Evolutionary conservation across 2,797 vertebrate genomes (phyloP).

Genomic region (Mus caroli): DNA sequence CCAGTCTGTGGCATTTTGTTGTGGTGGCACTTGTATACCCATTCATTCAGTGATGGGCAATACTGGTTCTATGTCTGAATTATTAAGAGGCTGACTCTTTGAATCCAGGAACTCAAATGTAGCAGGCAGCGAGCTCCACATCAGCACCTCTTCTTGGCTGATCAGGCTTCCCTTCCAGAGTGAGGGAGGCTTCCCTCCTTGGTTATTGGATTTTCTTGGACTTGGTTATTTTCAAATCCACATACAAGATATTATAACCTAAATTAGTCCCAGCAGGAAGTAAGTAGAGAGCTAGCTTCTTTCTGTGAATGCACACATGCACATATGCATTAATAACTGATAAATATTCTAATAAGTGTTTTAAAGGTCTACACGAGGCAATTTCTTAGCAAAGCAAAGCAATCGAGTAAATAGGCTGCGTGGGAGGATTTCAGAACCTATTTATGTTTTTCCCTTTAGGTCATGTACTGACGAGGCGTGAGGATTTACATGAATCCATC

Average conservation of each 20-base stretch:
- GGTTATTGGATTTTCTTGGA: not conserved
- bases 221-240: conserved; percentile 33
- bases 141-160: accelerated
- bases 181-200: not conserved
- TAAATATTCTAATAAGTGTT: conserved; percentile 82
- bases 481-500: conserved; percentile 62
- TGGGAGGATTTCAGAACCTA: conserved; percentile 68
- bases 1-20: not conserved
- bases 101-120: not conserved
- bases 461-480: conserved; percentile 52
- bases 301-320: conserved; percentile 14
- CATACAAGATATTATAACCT: not conserved
- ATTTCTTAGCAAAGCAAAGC: conserved; percentile 65
- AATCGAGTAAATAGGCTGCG: conserved; percentile 66
- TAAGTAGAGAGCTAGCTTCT: not conserved
- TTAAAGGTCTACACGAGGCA: conserved; percentile 73
- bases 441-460: conserved; percentile 62
- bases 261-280: conserved; percentile 48
- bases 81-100: not conserved
- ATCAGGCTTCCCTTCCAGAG: not conserved
- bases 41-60: not conserved
- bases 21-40: not conserved
- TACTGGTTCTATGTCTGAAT: not conserved
- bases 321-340: conserved; percentile 71
- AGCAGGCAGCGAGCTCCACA: not conserved